Evolutionary conservation across 2,113 vertebrate species (phyloP), one percentile per base, ranked within the genome.

Genomic region (Oryzias melastigma): DNA sequence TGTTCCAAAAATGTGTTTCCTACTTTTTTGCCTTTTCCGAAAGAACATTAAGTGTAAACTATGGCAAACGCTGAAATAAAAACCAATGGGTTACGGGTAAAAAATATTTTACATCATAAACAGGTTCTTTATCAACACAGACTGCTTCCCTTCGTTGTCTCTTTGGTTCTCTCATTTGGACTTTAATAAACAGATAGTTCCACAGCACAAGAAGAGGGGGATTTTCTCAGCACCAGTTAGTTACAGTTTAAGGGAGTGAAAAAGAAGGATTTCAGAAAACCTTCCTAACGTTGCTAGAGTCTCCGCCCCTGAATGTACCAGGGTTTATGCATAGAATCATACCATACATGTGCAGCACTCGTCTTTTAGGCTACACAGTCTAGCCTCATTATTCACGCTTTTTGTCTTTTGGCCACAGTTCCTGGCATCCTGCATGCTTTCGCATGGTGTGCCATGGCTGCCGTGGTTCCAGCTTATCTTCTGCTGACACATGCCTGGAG

Each of bases 131-230:
- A 61, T 71, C 57, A 66, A 66, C 58, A 69, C 58, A 75, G 44
- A 60, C 51, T 65, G 54, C 42, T 41, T 18, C 58, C 53, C 41
- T 68, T 58, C 57, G 57, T 53, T 24, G 40, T 52, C 61, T 25
- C 55, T 57, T 51, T 51, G 29, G 45, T 43, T 65, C 49, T 6
- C 56, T 66, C 27, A 54, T 18, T 24, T 50, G 52, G 2, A 43
- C 46, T 63, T 70, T 60, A 54, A 40, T 49, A 47, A 66, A 62
- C 60, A 67, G 68, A 20, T 51, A 62, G 59, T 58, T 69, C 62
- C 49, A 35, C 52, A 46, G 55, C 71, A 85, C 76, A 84, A 78
- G 83, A 70, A 53, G 61, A 65, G 63, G 53, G 68, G 82, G 65
- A 77, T 72, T 72, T 59, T 68, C 50, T 60, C 68, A 29, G 43